Conservation (phyloP, 2,888 invertebrate genomes). For the Lithophane semibrunnea region DNA sequence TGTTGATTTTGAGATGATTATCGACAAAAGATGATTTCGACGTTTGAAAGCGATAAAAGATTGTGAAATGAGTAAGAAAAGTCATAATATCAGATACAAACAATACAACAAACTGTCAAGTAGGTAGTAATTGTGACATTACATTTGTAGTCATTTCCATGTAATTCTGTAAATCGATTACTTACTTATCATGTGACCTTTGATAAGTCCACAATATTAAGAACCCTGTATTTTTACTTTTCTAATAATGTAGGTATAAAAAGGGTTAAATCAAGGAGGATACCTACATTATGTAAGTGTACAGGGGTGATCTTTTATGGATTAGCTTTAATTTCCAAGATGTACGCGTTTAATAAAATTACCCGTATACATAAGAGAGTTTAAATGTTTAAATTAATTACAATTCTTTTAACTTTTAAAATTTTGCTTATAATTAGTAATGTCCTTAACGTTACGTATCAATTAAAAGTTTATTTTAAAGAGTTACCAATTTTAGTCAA, state of each 20-base stretch:
- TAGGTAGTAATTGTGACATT: slow-evolving; percentile 16
- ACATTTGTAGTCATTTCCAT: slow-evolving; percentile 16
- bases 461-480: slow-evolving; percentile 33
- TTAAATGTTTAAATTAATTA: slow-evolving; percentile 29
- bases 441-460: slow-evolving; percentile 43
- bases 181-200: slow-evolving; percentile 25
- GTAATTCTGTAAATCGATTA: slow-evolving; percentile 25
- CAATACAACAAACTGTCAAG: slow-evolving; percentile 15
- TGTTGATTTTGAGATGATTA: slow-evolving; percentile 20
- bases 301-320: slow-evolving; percentile 1
- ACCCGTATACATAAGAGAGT: not conserved
- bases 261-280: slow-evolving; percentile 25
- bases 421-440: slow-evolving; percentile 25
- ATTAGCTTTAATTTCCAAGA: slow-evolving; percentile 2
- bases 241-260: slow-evolving; percentile 42
- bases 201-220: slow-evolving; percentile 36
- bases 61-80: slow-evolving; percentile 3
- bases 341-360: slow-evolving; percentile 1
- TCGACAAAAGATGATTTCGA: slow-evolving; percentile 60
- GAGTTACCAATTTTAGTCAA: slow-evolving; percentile 19
- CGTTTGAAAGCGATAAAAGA: slow-evolving; percentile 36
- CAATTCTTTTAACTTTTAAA: slow-evolving; percentile 54
- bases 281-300: not conserved
- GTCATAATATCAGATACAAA: slow-evolving; percentile 3
- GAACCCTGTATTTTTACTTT: slow-evolving; percentile 60